phyloP scores from a whole-genome alignment of 2,113 vertebrate species.

The Gopherus evgoodei region DNA sequence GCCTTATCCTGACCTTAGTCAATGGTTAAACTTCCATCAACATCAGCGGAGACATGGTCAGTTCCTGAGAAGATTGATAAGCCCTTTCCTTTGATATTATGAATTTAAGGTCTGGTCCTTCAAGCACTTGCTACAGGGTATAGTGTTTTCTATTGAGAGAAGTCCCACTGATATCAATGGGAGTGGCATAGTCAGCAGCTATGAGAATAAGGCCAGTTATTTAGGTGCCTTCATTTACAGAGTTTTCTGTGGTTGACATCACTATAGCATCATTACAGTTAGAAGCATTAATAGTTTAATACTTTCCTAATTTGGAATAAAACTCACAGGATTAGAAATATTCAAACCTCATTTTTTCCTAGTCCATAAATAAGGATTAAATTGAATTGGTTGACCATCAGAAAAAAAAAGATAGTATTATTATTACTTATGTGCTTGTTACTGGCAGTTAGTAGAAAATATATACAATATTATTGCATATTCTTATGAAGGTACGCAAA shows the following conservation, averaged over 20 bases:
- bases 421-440: slow-evolving; percentile 58
- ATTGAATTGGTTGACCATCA: slow-evolving; percentile 38
- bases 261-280: too few species aligned
- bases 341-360: background rate
- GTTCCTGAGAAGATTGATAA: background rate
- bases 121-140: accelerated
- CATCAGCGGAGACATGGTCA: background rate
- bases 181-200: background rate
- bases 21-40: background rate
- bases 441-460: background rate
- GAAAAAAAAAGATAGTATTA: slow-evolving; percentile 19
- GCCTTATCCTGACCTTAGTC: background rate
- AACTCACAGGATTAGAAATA: background rate
- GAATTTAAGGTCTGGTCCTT: background rate
- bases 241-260: background rate
- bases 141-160: accelerated
- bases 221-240: background rate
- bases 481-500: slow-evolving; percentile 52
- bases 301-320: background rate
- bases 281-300: too few species aligned
- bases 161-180: background rate
- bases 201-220: background rate
- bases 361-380: background rate
- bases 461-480: background rate
- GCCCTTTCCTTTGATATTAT: background rate